phyloP scores from a whole-genome alignment of 2,797 vertebrate genomes.

The Hemibagrus guttatus region DNA sequence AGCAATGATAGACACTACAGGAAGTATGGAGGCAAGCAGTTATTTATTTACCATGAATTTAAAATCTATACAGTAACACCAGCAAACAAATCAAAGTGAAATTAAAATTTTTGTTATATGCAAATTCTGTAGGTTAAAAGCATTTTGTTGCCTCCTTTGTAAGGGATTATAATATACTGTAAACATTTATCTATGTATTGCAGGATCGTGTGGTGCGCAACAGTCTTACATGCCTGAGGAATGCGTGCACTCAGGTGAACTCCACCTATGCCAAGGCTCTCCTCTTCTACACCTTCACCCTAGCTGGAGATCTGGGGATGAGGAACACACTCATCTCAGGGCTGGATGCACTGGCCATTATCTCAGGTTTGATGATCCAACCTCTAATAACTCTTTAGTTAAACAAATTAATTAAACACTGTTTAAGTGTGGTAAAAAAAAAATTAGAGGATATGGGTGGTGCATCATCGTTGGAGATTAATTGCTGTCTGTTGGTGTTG shows the following conservation, averaged over 20 bases:
- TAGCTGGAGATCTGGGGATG: background rate
- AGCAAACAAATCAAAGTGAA: no score
- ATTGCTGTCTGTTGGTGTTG: no score
- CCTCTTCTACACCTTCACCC: slow-evolving; percentile 22
- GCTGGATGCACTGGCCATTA: background rate
- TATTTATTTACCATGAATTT: background rate
- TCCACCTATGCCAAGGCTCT: slow-evolving; percentile 5
- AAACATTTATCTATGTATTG: background rate
- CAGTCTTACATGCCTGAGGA: background rate
- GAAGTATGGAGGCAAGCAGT: no score
- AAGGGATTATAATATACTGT: background rate
- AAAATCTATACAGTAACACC: background rate
- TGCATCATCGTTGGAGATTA: no score
- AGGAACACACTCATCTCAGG: background rate
- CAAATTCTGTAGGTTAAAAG: background rate
- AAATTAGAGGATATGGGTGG: no score
- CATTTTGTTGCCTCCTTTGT: background rate
- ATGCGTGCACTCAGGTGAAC: background rate
- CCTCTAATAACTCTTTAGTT: background rate
- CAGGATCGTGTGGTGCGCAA: background rate
- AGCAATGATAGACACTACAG: background rate
- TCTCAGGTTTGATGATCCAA: background rate
- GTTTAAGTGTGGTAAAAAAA: no score
- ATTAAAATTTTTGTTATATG: no score
- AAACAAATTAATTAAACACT: background rate